Conservation (phyloP, 2,113 vertebrate genomes). For the Hydropotes inermis region DNA sequence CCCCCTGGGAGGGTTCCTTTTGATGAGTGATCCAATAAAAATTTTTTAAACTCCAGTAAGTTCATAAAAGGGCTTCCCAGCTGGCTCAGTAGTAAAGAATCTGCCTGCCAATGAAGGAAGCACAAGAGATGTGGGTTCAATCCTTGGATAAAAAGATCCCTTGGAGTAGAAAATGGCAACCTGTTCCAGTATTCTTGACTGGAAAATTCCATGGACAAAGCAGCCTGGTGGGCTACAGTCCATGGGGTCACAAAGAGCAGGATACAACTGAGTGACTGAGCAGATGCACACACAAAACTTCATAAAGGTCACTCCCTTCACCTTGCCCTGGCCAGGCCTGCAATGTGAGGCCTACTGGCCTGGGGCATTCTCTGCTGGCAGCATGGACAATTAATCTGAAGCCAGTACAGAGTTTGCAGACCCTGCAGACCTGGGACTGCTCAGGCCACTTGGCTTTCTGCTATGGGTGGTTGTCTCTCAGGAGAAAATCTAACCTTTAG, state of each 20-base stretch:
- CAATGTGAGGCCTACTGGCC: neutral
- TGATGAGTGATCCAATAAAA: slow-evolving; percentile 43
- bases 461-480: neutral
- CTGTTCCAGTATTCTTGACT: neutral
- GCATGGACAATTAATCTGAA: neutral
- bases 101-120: neutral
- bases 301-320: neutral
- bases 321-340: neutral
- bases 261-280: neutral
- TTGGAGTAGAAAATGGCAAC: neutral
- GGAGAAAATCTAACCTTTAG: neutral
- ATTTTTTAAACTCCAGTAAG: neutral
- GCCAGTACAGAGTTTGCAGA: neutral
- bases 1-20: neutral
- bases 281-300: fast-evolving
- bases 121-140: neutral
- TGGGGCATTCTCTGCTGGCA: neutral
- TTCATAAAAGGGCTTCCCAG: neutral
- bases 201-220: neutral
- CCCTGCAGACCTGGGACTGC: too few species aligned
- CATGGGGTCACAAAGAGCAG: neutral
- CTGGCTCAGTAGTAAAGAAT: neutral
- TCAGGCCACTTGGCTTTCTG: neutral
- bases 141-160: neutral
- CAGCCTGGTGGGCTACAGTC: neutral